These are phyloP conservation scores for Pollenia angustigena DNA, from an alignment of 2,888 invertebrate genomes.

Conservation along the genomic window DNA sequence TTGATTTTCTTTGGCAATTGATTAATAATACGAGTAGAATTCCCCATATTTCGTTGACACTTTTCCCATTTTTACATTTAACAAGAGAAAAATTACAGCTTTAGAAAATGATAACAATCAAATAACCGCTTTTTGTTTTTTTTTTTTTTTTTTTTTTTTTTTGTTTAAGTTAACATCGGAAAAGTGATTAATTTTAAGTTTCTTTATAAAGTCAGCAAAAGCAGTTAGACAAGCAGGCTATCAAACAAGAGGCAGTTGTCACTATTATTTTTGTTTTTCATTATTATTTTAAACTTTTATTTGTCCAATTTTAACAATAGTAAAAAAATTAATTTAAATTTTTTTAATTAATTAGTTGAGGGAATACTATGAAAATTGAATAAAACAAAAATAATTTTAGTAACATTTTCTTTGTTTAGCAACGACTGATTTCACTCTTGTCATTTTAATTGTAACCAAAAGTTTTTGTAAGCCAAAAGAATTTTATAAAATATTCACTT, in stretches of 20 bases:
- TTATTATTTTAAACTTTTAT: background rate
- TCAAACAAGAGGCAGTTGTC: background rate
- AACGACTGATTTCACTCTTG: slow-evolving; percentile 62
- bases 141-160: background rate
- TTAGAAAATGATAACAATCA: background rate
- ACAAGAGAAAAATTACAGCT: background rate
- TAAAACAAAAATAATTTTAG: background rate
- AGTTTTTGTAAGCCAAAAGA: slow-evolving; percentile 21
- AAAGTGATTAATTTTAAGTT: slow-evolving; percentile 14
- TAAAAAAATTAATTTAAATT: slow-evolving; percentile 6
- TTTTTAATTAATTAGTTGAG: slow-evolving; percentile 28
- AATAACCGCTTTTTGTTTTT: background rate
- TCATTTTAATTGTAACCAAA: slow-evolving; percentile 65
- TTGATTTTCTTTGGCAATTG: slow-evolving; percentile 5
- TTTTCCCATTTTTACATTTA: background rate
- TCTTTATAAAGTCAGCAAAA: background rate
- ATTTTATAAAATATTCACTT: slow-evolving; percentile 25
- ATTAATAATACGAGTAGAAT: background rate
- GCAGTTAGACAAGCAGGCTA: background rate
- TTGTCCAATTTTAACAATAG: background rate
- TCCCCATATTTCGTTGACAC: slow-evolving; percentile 25
- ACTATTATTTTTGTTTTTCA: slow-evolving; percentile 11
- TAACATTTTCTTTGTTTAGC: slow-evolving; percentile 17
- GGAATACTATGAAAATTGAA: slow-evolving; percentile 1
- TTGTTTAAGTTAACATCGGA: background rate